These are phyloP conservation scores for Arenaria interpres DNA, from an alignment of 2,113 vertebrate genomes.

Conservation along the genomic window DNA sequence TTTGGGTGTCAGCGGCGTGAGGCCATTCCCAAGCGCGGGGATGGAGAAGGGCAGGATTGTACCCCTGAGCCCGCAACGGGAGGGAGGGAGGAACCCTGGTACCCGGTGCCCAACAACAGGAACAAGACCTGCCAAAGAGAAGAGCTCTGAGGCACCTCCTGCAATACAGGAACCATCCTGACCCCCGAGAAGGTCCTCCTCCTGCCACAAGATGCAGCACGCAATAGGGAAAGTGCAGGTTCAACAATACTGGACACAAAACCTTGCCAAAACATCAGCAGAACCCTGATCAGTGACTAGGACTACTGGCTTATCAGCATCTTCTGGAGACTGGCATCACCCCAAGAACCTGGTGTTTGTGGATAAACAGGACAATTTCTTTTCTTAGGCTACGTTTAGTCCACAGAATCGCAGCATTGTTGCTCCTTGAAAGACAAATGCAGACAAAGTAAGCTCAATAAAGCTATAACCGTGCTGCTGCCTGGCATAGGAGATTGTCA, in stretches of 20 bases:
- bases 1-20: slow-evolving; percentile 18
- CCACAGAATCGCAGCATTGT: neutral
- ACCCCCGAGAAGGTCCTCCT: neutral
- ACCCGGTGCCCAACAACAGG: neutral
- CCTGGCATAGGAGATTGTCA: neutral
- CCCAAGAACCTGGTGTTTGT: slow-evolving; percentile 1
- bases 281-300: neutral
- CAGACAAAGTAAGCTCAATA: neutral
- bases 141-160: neutral
- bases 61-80: neutral
- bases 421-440: slow-evolving; percentile 18
- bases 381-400: neutral
- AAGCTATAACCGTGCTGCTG: slow-evolving; percentile 1
- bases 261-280: neutral
- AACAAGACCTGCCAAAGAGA: neutral
- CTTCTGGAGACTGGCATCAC: neutral
- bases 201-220: neutral
- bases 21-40: neutral
- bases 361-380: slow-evolving; percentile 4
- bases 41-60: neutral
- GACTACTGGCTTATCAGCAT: neutral
- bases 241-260: neutral
- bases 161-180: neutral
- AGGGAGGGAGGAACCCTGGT: neutral
- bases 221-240: neutral